Base-by-base conservation (phyloP, 2,797 vertebrate species). In the Capromys pilorides region DNA sequence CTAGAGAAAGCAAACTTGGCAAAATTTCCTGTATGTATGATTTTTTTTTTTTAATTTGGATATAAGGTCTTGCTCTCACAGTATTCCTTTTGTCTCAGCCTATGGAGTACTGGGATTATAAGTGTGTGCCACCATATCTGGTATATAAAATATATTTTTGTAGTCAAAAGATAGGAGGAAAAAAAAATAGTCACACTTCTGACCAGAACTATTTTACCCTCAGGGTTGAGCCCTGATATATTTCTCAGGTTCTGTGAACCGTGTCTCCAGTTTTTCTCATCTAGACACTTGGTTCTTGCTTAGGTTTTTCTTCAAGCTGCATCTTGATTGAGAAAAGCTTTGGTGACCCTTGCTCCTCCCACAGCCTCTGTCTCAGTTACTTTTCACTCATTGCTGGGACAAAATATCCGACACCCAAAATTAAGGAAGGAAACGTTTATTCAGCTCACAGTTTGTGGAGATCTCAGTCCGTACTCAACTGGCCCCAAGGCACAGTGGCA, bases 221-320 rank as follows among this genome's bases (percentile, higher is more conserved):
- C 21, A 69, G 80, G 88, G 14, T 31, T 9, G 51, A 91, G 64
- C 59, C 36, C 45, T 2, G 61, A 12, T 12, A 33, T 2, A n/a
- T 79, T 67, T 75, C 62, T 94, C 85, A 84, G 86, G 19, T 39
- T 73, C 22, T 77, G 24, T 69, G 88, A 86, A 71, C 73, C 93
- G 61, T 31, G 45, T 18, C 59, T 71, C 24, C 45, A 22, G 5
- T 33, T 71, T 83, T 91, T 84, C 82, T 77, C 64, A 24, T 19
- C 24, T 61, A 31, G 31, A 79, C 5, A 16, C n/a, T 49, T 45
- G 18, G 39, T 6, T 31, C 54, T 80, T 79, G 9, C 73, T 81
- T 54, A 6, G 45, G 26, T 67, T 18, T 80, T 71, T 66, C n/a
- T 54, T 91, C 31, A 6, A 31, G 57, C 6, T 33, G 28, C 10